Percentiles rank a stretch among this genome's conserved stretches.
These are phyloP conservation scores for Arctopsyche grandis DNA, from an alignment of 1,140 invertebrate genomes.

Conservation along the genomic window DNA sequence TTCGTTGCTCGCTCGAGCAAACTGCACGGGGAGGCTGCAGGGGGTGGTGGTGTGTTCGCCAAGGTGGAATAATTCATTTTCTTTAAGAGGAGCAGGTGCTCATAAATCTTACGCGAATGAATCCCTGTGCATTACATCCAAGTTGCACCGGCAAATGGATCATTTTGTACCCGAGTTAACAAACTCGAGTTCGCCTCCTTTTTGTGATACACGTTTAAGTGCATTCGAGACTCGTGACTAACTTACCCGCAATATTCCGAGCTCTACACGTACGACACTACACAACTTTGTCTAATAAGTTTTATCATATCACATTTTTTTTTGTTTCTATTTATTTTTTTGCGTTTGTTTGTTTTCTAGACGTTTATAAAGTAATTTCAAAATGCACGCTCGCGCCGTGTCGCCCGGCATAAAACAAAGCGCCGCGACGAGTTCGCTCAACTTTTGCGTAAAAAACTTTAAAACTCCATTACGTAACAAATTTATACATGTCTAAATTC, in stretches of 20 bases:
- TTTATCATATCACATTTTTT: conserved; percentile 12
- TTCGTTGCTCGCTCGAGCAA: too few relatives aligned
- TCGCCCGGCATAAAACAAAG: background rate
- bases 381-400: conserved; percentile 9
- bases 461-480: conserved; percentile 25
- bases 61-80: conserved; percentile 46
- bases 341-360: background rate
- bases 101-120: conserved; percentile 51
- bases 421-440: conserved; percentile 8
- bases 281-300: conserved; percentile 29
- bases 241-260: conserved; percentile 42
- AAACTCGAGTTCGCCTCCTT: conserved; percentile 48
- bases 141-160: conserved; percentile 54
- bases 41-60: background rate
- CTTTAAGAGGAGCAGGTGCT: conserved; percentile 43
- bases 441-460: conserved; percentile 30
- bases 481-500: background rate
- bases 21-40: background rate
- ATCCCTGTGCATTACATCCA: conserved; percentile 45
- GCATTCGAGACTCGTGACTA: conserved; percentile 41
- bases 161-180: conserved; percentile 54
- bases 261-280: background rate
- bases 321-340: background rate
- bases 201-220: conserved; percentile 52
- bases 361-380: conserved; percentile 28